These are phyloP conservation scores for Gastracanthus pulcherrimus DNA, from an alignment of 2,888 invertebrate species.

Conservation along the genomic window DNA sequence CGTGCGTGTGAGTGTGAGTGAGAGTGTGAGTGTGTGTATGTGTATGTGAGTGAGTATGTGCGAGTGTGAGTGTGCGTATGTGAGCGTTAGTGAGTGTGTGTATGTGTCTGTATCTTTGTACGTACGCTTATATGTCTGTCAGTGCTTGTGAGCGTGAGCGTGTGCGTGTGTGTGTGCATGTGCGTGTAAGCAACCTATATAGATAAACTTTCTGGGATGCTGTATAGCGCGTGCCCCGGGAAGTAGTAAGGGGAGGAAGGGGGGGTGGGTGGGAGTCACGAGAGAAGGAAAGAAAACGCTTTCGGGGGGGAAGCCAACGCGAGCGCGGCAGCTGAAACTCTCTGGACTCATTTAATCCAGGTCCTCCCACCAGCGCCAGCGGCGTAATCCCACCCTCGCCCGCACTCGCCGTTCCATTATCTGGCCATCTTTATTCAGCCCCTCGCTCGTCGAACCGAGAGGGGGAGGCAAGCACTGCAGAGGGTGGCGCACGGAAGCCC, in stretches of 20 bases:
- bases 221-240: conserved; percentile 3
- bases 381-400: conserved; percentile 64
- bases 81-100: no score
- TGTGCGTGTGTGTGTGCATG: no score
- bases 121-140: no score
- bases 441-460: conserved; percentile 48
- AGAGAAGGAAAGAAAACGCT: conserved; percentile 32
- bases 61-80: no score
- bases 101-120: no score
- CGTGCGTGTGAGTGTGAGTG: no score
- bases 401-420: conserved; percentile 67
- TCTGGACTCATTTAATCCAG: conserved; percentile 63
- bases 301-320: conserved; percentile 18
- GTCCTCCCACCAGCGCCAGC: conserved; percentile 50
- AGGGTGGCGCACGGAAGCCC: neutral
- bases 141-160: no score
- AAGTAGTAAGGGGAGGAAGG: neutral
- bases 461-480: neutral
- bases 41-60: no score
- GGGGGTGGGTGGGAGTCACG: neutral
- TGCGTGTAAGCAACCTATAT: no score
- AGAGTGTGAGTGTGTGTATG: no score
- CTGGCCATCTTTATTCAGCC: conserved; percentile 74
- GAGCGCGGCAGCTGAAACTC: conserved; percentile 58
- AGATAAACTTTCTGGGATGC: conserved; percentile 48